Percentiles rank a stretch among this genome's conserved stretches.
Evolutionary conservation across 2,113 vertebrate species (phyloP).

Genomic region (Hippocampus guttulatus): DNA sequence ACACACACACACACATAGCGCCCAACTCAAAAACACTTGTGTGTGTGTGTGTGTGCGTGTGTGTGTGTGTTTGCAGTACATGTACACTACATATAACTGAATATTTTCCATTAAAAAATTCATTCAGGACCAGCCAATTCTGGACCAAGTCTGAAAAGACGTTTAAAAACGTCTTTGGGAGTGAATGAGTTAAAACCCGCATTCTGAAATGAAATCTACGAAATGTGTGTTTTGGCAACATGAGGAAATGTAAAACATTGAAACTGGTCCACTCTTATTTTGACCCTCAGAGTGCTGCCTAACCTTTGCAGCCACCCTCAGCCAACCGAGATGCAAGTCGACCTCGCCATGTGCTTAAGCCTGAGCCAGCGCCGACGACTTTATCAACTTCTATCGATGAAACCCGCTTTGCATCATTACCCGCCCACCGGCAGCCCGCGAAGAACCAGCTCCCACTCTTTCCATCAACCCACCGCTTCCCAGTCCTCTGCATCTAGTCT

Average conservation of each 20-base stretch:
- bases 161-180: too few species aligned
- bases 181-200: too few species aligned
- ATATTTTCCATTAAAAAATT: too few species aligned
- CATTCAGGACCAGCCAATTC: too few species aligned
- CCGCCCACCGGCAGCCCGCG: not conserved
- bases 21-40: too few species aligned
- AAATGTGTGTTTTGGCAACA: too few species aligned
- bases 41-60: too few species aligned
- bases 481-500: not conserved
- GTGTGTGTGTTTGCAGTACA: too few species aligned
- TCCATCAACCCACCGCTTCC: slow-evolving; percentile 36
- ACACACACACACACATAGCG: too few species aligned
- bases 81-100: too few species aligned
- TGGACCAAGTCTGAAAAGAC: too few species aligned
- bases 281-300: slow-evolving; percentile 57
- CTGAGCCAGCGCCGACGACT: slow-evolving; percentile 51
- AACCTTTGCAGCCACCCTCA: slow-evolving; percentile 24
- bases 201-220: too few species aligned
- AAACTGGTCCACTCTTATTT: not conserved
- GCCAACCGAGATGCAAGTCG: slow-evolving; percentile 47
- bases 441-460: slow-evolving; percentile 10
- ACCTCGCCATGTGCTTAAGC: slow-evolving; percentile 62
- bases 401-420: slow-evolving; percentile 1
- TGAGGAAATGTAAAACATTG: not conserved
- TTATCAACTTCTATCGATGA: slow-evolving; percentile 41